These are phyloP conservation scores for Spialia ferax DNA, from an alignment of 2,888 invertebrate genomes.

Conservation along the genomic window DNA sequence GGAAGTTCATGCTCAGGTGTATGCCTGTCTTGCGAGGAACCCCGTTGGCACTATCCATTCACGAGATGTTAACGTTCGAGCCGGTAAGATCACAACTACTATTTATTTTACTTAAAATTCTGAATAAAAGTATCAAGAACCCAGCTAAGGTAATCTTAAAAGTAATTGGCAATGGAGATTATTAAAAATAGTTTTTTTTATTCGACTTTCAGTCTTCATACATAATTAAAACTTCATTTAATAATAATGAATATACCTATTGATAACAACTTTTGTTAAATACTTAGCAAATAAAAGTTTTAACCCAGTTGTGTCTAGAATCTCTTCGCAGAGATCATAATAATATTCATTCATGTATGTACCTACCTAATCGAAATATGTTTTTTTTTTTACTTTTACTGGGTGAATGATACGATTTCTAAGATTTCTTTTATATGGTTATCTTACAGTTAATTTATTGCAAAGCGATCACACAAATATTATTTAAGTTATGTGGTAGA, in stretches of 20 bases:
- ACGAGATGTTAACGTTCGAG: slow-evolving; percentile 96
- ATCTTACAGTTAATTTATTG: background rate
- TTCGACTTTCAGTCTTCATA: no score
- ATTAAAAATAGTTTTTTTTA: no score
- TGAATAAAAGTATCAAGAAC: background rate
- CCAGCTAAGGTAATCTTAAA: no score
- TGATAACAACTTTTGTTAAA: no score
- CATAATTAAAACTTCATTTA: no score
- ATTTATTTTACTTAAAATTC: background rate
- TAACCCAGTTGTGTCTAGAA: background rate
- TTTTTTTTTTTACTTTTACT: background rate
- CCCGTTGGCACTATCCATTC: slow-evolving; percentile 96
- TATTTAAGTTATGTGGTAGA: background rate
- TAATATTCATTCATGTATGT: no score
- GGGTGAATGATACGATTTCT: background rate
- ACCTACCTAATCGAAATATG: no score
- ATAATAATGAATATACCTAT: no score
- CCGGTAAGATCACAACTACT: slow-evolving; percentile 89
- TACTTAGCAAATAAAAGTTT: background rate
- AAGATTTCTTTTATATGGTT: background rate
- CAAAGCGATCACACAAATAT: slow-evolving; percentile 28
- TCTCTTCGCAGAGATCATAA: background rate
- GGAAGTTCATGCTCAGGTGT: slow-evolving; percentile 97
- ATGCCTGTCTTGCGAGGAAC: slow-evolving; percentile 96
- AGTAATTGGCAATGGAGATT: no score